Evolutionary conservation across 1,140 invertebrate genomes (phyloP).

Genomic region (Drosophila carrolli): DNA sequence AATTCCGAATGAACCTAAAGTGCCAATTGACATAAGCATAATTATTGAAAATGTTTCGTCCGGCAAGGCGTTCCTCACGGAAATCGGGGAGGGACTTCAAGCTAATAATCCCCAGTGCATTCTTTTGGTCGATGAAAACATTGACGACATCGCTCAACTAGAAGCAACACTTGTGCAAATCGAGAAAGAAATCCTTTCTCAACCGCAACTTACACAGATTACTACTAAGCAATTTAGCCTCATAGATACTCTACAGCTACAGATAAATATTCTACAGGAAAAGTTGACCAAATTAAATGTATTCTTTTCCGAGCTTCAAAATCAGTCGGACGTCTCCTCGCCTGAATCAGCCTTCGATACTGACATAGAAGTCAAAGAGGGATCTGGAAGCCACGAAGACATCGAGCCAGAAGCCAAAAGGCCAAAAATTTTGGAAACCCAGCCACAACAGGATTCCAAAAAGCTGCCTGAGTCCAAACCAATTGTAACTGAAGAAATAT

Average conservation of each 20-base stretch:
- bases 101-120: slow-evolving; percentile 50
- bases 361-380: slow-evolving; percentile 11
- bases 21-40: slow-evolving; percentile 46
- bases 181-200: slow-evolving; percentile 65
- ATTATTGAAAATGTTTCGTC: slow-evolving; percentile 65
- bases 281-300: slow-evolving; percentile 48
- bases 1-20: slow-evolving; percentile 10
- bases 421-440: slow-evolving; percentile 28
- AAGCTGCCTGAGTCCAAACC: neutral
- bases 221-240: slow-evolving; percentile 46
- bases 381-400: slow-evolving; percentile 19
- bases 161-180: slow-evolving; percentile 58
- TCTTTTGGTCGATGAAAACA: slow-evolving; percentile 57
- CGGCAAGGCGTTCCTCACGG: slow-evolving; percentile 66
- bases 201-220: slow-evolving; percentile 55
- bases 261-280: slow-evolving; percentile 50
- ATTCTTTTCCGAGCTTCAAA: slow-evolving; percentile 15
- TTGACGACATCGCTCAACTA: slow-evolving; percentile 54
- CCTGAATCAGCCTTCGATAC: slow-evolving; percentile 27
- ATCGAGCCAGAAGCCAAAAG: slow-evolving; percentile 29
- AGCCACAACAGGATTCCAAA: slow-evolving; percentile 7
- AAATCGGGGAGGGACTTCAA: slow-evolving; percentile 63
- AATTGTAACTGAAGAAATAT: neutral
- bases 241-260: slow-evolving; percentile 58
- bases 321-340: slow-evolving; percentile 14